Conservation (phyloP, 2,113 vertebrate species). For the Phodopus roborovskii region DNA sequence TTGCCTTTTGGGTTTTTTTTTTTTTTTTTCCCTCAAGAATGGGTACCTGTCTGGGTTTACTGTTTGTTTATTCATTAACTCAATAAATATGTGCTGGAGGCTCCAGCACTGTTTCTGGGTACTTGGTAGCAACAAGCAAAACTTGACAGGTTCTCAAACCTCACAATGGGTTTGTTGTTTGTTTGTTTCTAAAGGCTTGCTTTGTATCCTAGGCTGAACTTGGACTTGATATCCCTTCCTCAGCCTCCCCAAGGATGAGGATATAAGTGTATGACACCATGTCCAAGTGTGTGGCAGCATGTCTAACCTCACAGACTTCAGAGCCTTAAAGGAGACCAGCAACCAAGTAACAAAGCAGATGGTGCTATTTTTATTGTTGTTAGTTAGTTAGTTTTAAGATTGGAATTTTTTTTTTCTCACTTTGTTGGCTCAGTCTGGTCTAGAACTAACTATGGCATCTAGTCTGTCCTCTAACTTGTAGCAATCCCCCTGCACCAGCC, state of each 20-base stretch:
- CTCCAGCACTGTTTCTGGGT: neutral
- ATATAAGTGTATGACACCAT: neutral
- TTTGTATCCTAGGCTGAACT: neutral
- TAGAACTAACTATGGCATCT: neutral
- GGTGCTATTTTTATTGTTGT: neutral
- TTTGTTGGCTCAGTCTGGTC: neutral
- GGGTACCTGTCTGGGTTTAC: neutral
- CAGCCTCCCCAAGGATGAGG: neutral
- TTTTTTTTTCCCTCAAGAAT: no score
- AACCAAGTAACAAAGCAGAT: conserved; percentile 21
- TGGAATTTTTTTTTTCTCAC: no score
- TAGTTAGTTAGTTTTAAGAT: neutral
- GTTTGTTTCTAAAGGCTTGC: neutral
- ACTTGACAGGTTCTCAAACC: neutral
- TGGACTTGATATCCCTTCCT: neutral
- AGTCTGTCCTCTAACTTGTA: neutral
- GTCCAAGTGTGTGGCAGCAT: neutral
- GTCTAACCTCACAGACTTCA: neutral
- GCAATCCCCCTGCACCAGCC: neutral
- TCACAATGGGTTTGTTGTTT: neutral
- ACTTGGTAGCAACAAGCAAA: neutral
- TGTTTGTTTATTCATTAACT: conserved; percentile 19
- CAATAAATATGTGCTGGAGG: neutral
- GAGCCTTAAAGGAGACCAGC: neutral
- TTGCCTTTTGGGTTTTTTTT: conserved; percentile 26